These are phyloP conservation scores for Apis dorsata DNA, from an alignment of 1,140 invertebrate genomes.

Conservation along the genomic window DNA sequence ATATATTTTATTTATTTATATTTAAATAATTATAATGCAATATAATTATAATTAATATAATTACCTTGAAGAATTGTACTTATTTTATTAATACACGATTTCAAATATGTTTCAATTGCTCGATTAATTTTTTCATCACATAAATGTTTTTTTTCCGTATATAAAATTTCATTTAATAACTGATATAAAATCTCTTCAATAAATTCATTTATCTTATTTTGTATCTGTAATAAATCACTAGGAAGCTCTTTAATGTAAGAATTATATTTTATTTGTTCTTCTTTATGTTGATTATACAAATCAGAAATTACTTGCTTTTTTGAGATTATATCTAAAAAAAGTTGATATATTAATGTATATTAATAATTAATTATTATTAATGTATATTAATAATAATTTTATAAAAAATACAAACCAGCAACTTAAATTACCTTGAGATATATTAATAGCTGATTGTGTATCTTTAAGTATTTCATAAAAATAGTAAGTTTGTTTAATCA, in stretches of 20 bases:
- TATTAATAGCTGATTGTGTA: slow-evolving; percentile 33
- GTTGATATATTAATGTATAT: neutral
- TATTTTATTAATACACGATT: slow-evolving; percentile 54
- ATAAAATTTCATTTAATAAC: slow-evolving; percentile 7
- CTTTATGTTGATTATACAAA: slow-evolving; percentile 31
- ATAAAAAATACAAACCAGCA: neutral
- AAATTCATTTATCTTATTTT: slow-evolving; percentile 33
- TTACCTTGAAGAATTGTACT: slow-evolving; percentile 56
- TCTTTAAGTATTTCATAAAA: slow-evolving; percentile 21
- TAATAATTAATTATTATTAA: neutral
- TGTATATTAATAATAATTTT: neutral
- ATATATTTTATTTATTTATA: neutral
- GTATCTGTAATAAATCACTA: slow-evolving; percentile 19
- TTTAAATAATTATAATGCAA: neutral
- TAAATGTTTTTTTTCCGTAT: neutral
- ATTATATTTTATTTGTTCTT: slow-evolving; percentile 12
- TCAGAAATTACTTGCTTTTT: slow-evolving; percentile 21
- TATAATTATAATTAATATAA: neutral
- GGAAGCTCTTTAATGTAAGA: slow-evolving; percentile 10
- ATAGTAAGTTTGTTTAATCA: slow-evolving; percentile 41
- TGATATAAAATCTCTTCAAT: slow-evolving; percentile 24
- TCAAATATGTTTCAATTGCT: slow-evolving; percentile 48
- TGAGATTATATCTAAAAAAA: slow-evolving; percentile 8
- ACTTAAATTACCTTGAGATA: slow-evolving; percentile 25
- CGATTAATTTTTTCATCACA: slow-evolving; percentile 52